These are phyloP conservation scores for Ceratotherium simum DNA, from an alignment of 2,113 vertebrate genomes.

Conservation along the genomic window DNA sequence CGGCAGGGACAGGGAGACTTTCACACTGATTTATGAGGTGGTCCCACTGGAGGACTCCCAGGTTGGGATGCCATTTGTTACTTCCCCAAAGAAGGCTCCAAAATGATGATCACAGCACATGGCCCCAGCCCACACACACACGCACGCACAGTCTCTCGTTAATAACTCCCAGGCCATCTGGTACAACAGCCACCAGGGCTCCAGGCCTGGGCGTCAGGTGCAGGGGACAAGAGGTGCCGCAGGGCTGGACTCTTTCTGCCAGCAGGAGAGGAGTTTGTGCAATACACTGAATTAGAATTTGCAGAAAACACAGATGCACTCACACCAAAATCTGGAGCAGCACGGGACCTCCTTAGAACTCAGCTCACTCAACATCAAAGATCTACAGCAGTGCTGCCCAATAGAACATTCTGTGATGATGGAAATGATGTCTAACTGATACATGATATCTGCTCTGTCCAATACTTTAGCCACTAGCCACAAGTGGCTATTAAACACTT, in stretches of 20 bases:
- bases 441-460: not conserved
- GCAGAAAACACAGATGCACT: not conserved
- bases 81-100: constrained; percentile 41
- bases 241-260: not conserved
- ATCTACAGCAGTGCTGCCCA: not conserved
- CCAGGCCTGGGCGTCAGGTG: not conserved
- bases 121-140: not conserved
- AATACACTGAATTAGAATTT: not conserved
- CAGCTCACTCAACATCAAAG: not conserved
- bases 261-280: not conserved
- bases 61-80: constrained; percentile 30
- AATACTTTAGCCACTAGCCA: not conserved
- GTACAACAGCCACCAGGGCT: not conserved
- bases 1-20: not conserved
- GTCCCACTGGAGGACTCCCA: not conserved
- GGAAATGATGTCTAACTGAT: not conserved
- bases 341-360: not conserved
- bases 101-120: constrained; percentile 69
- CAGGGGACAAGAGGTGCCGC: not conserved
- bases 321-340: not conserved
- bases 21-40: constrained; percentile 60
- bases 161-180: constrained; percentile 71
- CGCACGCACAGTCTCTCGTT: not conserved
- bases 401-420: not conserved
- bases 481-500: not conserved